phyloP scores from a whole-genome alignment of 2,888 invertebrate genomes.

The Malachius bipustulatus region DNA sequence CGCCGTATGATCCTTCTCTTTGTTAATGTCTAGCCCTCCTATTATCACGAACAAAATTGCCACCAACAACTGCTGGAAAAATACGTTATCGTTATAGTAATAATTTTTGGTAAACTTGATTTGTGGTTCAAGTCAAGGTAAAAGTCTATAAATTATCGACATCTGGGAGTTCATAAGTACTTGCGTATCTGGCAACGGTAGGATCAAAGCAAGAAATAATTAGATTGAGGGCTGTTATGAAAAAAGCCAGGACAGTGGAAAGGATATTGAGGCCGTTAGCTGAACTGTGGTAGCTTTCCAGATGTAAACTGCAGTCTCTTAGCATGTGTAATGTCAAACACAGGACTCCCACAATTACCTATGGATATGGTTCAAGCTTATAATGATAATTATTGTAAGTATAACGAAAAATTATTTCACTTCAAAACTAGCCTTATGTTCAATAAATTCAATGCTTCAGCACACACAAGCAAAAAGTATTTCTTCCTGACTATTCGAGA shows the following conservation, averaged over 20 bases:
- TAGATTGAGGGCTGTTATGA: slow-evolving; percentile 62
- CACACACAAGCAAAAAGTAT: too few relatives aligned
- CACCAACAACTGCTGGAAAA: slow-evolving; percentile 61
- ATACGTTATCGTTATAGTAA: slow-evolving; percentile 14
- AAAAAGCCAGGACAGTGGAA: slow-evolving; percentile 57
- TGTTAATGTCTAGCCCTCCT: slow-evolving; percentile 73
- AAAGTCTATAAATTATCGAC: slow-evolving; percentile 12
- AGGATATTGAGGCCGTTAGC: slow-evolving; percentile 59
- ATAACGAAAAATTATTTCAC: too few relatives aligned
- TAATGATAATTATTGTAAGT: too few relatives aligned
- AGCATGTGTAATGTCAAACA: slow-evolving; percentile 62
- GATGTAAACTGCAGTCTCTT: slow-evolving; percentile 64
- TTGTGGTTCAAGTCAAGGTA: background rate
- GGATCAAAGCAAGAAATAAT: slow-evolving; percentile 71
- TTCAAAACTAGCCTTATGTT: too few relatives aligned
- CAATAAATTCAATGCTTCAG: too few relatives aligned
- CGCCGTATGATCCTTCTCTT: slow-evolving; percentile 56
- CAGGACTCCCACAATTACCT: slow-evolving; percentile 66
- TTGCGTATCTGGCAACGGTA: slow-evolving; percentile 44
- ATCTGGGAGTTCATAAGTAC: slow-evolving; percentile 26
- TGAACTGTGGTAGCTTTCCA: slow-evolving; percentile 54
- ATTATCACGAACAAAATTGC: slow-evolving; percentile 72
- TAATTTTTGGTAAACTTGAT: slow-evolving; percentile 8
- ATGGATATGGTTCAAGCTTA: too few relatives aligned
- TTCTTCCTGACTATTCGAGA: too few relatives aligned